Percentiles rank a stretch among this genome's conserved stretches.
Evolutionary conservation across 2,888 invertebrate species (phyloP).

Genomic region (Thelaira solivaga): DNA sequence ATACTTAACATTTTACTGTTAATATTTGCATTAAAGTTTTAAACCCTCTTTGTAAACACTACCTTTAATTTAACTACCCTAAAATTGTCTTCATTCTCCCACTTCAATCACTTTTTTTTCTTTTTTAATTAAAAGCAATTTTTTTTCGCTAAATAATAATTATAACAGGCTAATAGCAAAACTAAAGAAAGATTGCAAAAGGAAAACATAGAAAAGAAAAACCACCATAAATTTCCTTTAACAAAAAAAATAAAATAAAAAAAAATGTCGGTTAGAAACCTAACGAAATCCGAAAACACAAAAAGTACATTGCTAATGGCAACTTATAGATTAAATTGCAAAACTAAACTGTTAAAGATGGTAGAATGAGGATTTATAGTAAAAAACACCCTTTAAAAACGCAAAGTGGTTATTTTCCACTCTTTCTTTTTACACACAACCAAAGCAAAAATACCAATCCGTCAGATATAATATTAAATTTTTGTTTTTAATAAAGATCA

Average conservation of each 20-base stretch:
- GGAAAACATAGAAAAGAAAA: conserved; percentile 4
- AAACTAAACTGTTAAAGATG: conserved; percentile 39
- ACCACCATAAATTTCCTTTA: conserved; percentile 27
- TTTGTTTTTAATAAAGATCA: conserved; percentile 41
- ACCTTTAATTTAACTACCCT: too few relatives aligned
- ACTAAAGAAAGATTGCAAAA: conserved; percentile 20
- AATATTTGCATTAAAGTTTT: too few relatives aligned
- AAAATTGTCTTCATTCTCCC: not conserved
- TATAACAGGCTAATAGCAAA: not conserved
- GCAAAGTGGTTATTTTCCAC: conserved; percentile 8
- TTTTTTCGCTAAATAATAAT: conserved; percentile 4
- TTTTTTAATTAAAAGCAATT: conserved; percentile 36
- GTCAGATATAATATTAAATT: conserved; percentile 7
- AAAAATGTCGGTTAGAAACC: not conserved
- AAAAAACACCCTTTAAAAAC: conserved; percentile 6
- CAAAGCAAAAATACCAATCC: conserved; percentile 11
- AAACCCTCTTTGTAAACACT: not conserved
- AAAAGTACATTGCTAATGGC: conserved; percentile 55
- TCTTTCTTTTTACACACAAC: not conserved
- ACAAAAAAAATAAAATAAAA: conserved; percentile 11
- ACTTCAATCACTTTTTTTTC: too few relatives aligned
- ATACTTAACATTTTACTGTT: too few relatives aligned
- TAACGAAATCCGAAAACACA: not conserved
- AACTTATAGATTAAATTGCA: conserved; percentile 54
- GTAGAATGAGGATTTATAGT: not conserved